Percentiles rank a stretch among this genome's conserved stretches.
Conservation (phyloP, 1,140 invertebrate species). For the Megathymus violae region DNA sequence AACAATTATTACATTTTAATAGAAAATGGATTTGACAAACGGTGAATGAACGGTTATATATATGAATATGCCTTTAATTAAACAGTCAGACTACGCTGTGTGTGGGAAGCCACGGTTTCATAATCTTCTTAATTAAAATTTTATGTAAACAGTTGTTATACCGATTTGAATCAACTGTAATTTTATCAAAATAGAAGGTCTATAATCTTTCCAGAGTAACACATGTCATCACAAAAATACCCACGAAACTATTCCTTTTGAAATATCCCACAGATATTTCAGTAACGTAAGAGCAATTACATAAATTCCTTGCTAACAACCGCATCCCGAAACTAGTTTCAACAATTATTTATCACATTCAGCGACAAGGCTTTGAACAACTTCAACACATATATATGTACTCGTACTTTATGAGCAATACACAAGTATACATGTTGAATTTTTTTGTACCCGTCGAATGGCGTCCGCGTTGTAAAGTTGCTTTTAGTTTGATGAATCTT, state of each 20-base stretch:
- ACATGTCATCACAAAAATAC: too few species aligned
- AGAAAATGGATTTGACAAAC: too few species aligned
- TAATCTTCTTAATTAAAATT: too few species aligned
- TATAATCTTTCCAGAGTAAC: too few species aligned
- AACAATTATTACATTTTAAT: too few species aligned
- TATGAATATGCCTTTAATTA: too few species aligned
- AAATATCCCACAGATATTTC: not conserved
- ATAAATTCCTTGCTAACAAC: conserved; percentile 11
- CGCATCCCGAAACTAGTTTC: conserved; percentile 8
- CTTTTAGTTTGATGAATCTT: conserved; percentile 19
- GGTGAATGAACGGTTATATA: too few species aligned
- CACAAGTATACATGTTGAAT: not conserved
- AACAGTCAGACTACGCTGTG: too few species aligned
- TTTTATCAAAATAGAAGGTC: too few species aligned
- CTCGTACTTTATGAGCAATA: not conserved
- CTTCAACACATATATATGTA: conserved; percentile 1
- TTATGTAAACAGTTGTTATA: too few species aligned
- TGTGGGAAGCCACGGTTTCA: too few species aligned
- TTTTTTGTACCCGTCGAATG: not conserved
- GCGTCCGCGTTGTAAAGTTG: conserved; percentile 7
- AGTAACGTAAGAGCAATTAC: conserved; percentile 5
- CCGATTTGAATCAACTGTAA: too few species aligned
- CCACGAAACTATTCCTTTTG: conserved; percentile 2
- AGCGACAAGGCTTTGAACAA: not conserved
- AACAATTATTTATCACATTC: conserved; percentile 15